Evolutionary conservation across 2,888 invertebrate genomes (phyloP).

Genomic region (Cheilosia grossa): DNA sequence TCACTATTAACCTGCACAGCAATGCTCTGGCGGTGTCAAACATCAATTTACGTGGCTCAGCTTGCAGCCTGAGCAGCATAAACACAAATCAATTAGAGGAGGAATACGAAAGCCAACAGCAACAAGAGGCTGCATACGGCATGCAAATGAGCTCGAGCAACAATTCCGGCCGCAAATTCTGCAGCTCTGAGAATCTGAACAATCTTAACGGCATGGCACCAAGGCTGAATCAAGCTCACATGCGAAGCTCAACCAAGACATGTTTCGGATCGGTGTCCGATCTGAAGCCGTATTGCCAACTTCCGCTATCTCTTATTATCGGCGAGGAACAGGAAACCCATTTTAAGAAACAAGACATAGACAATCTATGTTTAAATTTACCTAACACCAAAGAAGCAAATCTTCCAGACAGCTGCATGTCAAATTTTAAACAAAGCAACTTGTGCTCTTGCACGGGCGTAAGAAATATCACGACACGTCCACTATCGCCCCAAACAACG

Average conservation of each 20-base stretch:
- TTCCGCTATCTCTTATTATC: constrained; percentile 31
- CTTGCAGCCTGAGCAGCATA: constrained; percentile 84
- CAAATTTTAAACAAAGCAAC: constrained; percentile 77
- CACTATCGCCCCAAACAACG: constrained; percentile 87
- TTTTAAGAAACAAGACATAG: constrained; percentile 25
- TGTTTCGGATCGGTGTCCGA: constrained; percentile 83
- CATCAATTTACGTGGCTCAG: constrained; percentile 84
- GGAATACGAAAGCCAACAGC: constrained; percentile 45
- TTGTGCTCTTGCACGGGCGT: constrained; percentile 82
- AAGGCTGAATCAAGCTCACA: constrained; percentile 79
- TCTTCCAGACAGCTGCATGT: constrained; percentile 26
- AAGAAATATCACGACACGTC: constrained; percentile 86
- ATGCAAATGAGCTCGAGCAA: constrained; percentile 9
- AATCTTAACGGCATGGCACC: constrained; percentile 77
- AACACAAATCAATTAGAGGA: constrained; percentile 71
- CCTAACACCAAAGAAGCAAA: constrained; percentile 16
- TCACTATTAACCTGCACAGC: constrained; percentile 89
- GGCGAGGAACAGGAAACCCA: constrained; percentile 37
- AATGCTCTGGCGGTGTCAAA: constrained; percentile 84
- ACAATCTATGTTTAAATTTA: constrained; percentile 12
- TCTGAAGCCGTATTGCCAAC: constrained; percentile 79
- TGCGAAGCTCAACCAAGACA: constrained; percentile 79
- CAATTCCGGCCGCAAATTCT: constrained; percentile 79
- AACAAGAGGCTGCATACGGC: constrained; percentile 19
- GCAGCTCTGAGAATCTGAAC: constrained; percentile 82